Evolutionary conservation across 1,140 invertebrate species (phyloP), one percentile per base, ranked within the genome.

Genomic region (Neodiprion fabricii): DNA sequence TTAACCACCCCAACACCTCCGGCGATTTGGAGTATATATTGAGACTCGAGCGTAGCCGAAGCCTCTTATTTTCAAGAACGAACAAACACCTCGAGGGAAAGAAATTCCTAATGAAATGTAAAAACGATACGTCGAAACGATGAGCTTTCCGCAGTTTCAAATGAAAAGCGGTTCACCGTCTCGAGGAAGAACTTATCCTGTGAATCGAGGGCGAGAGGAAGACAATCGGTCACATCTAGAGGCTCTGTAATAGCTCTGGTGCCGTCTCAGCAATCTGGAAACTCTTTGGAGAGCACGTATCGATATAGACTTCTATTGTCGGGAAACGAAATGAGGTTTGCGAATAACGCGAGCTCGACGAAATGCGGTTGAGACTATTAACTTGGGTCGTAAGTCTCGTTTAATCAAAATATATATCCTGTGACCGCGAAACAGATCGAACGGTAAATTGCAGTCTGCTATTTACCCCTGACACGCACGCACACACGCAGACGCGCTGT

Each of bases 251-350:
- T 61, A 61, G 53, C 11, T 61, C 53, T 61, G 53, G 53, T 61
- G 53, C 53, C 53, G 53, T 12, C 53, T 61, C 53, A 61, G 53
- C 53, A 61, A 61, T 61, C 53, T 61, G 53, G 53, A 61, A 17
- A 61, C n/a, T 61, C 53, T 61, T 61, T 61, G 53, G 53, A 61
- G 53, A 61, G n/a, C 53, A 61, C 53, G 53, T 61, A 61, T 61
- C 53, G 53, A 61, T 61, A 61, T 61, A 61, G 53, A 12, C 53
- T 12, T 61, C 53, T 61, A 61, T 61, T 61, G 53, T 61, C 53
- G n/a, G n/a, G 53, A 61, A 9, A 40, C 53, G 9, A 61, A 61
- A 61, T 61, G 53, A 61, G 53, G 53, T 61, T 61, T 9, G 53
- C n/a, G 53, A 61, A 61, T 61, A 61, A 61, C 53, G 28, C 5